A percentile compares a stretch with the other conserved stretches of the same genome.
These are phyloP conservation scores for Cabera pusaria DNA, from an alignment of 2,888 invertebrate species.

Conservation along the genomic window DNA sequence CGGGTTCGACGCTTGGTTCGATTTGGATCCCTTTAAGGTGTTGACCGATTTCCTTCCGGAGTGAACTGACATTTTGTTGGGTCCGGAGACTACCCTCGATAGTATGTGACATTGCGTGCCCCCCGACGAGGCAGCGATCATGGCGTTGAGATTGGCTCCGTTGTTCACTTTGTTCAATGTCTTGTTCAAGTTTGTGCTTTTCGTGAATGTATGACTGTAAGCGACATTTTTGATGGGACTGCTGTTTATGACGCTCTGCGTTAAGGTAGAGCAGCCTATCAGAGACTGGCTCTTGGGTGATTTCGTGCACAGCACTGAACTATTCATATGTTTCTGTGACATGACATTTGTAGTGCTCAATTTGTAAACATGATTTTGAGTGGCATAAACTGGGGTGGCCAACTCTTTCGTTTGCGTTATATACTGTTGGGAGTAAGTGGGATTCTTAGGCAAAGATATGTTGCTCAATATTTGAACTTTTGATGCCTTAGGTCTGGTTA, in stretches of 20 bases:
- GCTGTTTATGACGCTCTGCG: slow-evolving; percentile 63
- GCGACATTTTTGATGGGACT: slow-evolving; percentile 72
- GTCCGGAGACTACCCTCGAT: slow-evolving; percentile 75
- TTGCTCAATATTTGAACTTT: slow-evolving; percentile 80
- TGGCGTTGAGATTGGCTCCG: slow-evolving; percentile 75
- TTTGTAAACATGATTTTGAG: slow-evolving; percentile 74
- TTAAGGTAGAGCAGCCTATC: slow-evolving; percentile 64
- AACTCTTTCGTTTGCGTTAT: slow-evolving; percentile 65
- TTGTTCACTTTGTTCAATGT: slow-evolving; percentile 70
- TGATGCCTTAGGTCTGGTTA: slow-evolving; percentile 64
- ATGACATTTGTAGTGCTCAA: slow-evolving; percentile 65
- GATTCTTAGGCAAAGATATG: slow-evolving; percentile 72
- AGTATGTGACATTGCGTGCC: slow-evolving; percentile 75
- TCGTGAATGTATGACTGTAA: slow-evolving; percentile 70
- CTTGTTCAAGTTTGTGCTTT: slow-evolving; percentile 71
- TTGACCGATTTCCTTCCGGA: slow-evolving; percentile 71
- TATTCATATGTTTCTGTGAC: slow-evolving; percentile 64
- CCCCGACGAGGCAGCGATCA: slow-evolving; percentile 67
- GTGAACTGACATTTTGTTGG: slow-evolving; percentile 76
- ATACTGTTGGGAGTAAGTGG: slow-evolving; percentile 68
- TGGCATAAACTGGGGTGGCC: slow-evolving; percentile 63
- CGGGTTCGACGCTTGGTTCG: slow-evolving; percentile 57
- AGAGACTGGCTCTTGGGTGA: slow-evolving; percentile 68
- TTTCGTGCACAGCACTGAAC: slow-evolving; percentile 70
- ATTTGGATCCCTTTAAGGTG: slow-evolving; percentile 67